Evolutionary conservation across 2,797 vertebrate genomes (phyloP).

Genomic region (Sebastes kiyomatsui): DNA sequence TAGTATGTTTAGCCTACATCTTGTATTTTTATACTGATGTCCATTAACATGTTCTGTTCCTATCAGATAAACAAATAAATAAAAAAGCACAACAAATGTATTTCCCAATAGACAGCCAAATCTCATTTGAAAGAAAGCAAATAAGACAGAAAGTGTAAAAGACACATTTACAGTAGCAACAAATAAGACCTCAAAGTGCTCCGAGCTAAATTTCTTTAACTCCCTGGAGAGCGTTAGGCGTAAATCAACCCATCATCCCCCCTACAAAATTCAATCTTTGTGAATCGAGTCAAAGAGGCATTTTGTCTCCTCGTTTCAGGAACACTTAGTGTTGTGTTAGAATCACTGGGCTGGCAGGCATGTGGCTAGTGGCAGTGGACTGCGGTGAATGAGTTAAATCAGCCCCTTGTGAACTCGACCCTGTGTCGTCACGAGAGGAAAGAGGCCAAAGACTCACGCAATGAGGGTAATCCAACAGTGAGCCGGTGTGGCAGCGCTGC

Average conservation of each 20-base stretch:
- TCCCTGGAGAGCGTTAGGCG: constrained; percentile 46
- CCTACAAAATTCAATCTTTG: constrained; percentile 49
- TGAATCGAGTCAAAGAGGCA: constrained; percentile 74
- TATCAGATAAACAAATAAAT: not conserved
- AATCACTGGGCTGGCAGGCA: constrained; percentile 74
- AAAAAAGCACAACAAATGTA: not conserved
- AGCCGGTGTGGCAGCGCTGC: constrained; percentile 73
- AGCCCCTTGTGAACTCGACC: constrained; percentile 72
- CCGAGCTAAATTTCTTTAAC: constrained; percentile 52
- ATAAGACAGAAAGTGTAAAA: constrained; percentile 23
- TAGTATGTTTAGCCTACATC: not conserved
- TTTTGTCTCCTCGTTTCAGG: constrained; percentile 74
- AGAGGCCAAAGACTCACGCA: constrained; percentile 77
- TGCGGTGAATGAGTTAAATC: constrained; percentile 84
- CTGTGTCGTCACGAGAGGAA: constrained; percentile 72
- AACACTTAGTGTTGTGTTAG: constrained; percentile 70
- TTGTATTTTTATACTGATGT: not conserved
- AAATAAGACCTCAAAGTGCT: constrained; percentile 41
- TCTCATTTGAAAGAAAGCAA: constrained; percentile 3
- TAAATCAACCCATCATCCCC: constrained; percentile 60
- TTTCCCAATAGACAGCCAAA: not conserved
- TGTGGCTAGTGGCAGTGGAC: constrained; percentile 78
- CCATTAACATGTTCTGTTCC: too few species aligned
- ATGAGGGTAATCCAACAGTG: constrained; percentile 77
- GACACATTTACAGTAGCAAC: constrained; percentile 26